Base-by-base conservation (phyloP, 2,113 vertebrate genomes). In the Pteropus alecto region DNA sequence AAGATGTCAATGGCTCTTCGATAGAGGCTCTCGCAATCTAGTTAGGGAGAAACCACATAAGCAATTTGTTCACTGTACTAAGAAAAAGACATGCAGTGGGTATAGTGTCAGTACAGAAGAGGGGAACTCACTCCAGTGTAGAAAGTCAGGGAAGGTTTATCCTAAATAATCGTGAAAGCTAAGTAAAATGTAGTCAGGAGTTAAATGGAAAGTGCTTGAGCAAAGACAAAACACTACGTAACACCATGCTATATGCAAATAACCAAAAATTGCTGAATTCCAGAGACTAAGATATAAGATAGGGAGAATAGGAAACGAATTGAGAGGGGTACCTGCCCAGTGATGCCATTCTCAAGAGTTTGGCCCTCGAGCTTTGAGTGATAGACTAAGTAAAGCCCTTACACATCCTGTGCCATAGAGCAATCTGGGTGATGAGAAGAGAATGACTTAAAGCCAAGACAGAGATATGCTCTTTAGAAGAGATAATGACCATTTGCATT, bases 281-380 rank as follows among this genome's bases (percentile, higher is more conserved):
- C 41, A 68, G 41, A 54, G 28, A 78, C 7, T 46, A 93, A 56
- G 19, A 56, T 24, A 35, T 3, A 63, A 81, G 63, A 68, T 22
- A 16, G 15, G 10, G 11, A 63, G 5, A 58, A 51, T 9, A 38
- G 43, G 43, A 87, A 70, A 5, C 48, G 28, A 63, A 14, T 26
- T 41, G 18, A 73, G 41, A 54, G 28, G 46, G 30, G 24, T 24
- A 5, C 5, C 4, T 1, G 79, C 2, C 0, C 35, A 7, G 14
- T 41, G 21, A 87, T 5, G 7, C 26, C 48, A 2, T 78, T 41
- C 14, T 35, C 26, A 74, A 1, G 21, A 61, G 15, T 4, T 35
- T 74, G 24, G 3, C 1, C 19, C 24, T 83, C 68, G 54, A 41
- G 41, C 4, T 90, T 68, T 56, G 79, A 38, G 7, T 71, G 33